Base-by-base conservation (phyloP, 2,797 vertebrate species). In the Falco biarmicus region DNA sequence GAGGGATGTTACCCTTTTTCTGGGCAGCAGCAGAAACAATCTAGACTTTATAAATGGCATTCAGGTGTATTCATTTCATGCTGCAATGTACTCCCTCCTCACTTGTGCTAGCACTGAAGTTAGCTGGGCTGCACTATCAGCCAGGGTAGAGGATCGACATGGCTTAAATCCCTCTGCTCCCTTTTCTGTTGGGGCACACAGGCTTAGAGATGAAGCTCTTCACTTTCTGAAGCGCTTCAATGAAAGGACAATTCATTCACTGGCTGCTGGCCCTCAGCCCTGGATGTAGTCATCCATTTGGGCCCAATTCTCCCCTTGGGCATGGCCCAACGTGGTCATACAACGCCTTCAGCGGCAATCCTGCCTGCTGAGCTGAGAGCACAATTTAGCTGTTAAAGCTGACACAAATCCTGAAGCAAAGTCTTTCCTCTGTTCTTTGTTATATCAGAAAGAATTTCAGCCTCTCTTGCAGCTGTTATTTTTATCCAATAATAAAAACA, bases 391-490 rank as follows among this genome's bases (percentile, higher is more conserved):
- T 89, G 79, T 84, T 94, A 93, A 79, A 93, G 91, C 87, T 87
- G 81, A 91, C 91, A 96, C 37, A 78, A 90, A 94, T 93, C 59
- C 83, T 70, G 31, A 83, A 64, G 82, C 37, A 68, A 89, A 96
- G 48, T 63, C 75, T 87, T 76, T 77, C 39, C 31, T 89, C 86
- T 93, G 88, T 94, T 89, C 87, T 95, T 91, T 89, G 87, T 96
- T 91, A 93, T 83, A 80, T 69, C 85, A 82, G 74, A 91, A 95
- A 79, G 68, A 87, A 91, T 87, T 79, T 89, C 86, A 88, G 73
- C 60, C 74, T 93, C 90, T 32, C 66, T 91, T 94, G 63, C 83
- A 95, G 93, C 85, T 94, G 85, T 92, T 96, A 89, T 93, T 95
- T 97, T 87, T 93, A 71, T 81, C 82, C 57, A 95, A 81, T 70